Conservation (phyloP, 2,113 vertebrate species). For the Parus major region DNA sequence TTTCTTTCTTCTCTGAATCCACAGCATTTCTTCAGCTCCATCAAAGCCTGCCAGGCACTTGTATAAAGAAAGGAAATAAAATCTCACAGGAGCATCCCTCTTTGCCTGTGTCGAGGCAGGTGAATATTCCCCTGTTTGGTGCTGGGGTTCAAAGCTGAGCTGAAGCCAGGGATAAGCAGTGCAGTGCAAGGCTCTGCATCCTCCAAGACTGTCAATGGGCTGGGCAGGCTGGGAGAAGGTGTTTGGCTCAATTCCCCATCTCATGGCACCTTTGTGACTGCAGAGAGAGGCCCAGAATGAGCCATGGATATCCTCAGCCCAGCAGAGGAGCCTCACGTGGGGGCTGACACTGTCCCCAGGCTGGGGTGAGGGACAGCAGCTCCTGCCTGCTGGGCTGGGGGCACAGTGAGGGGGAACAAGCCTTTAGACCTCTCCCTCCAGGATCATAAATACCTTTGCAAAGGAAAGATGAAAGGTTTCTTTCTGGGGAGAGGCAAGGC, state of each 20-base stretch:
- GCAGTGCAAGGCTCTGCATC: background rate
- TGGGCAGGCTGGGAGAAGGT: background rate
- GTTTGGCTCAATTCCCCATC: background rate
- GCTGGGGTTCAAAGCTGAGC: background rate
- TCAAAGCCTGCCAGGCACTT: background rate
- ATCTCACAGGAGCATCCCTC: background rate
- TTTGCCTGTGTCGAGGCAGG: background rate
- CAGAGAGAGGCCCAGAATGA: background rate
- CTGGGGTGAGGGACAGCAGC: background rate
- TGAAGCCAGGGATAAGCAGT: background rate
- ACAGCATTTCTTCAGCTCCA: background rate
- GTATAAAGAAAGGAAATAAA: background rate
- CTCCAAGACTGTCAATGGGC: rapidly evolving
- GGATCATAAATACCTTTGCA: background rate
- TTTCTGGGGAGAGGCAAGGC: background rate
- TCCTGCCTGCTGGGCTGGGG: background rate
- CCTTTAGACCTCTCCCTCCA: background rate
- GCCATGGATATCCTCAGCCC: background rate
- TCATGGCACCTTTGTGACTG: rapidly evolving
- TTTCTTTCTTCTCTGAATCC: background rate
- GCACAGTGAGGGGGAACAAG: rapidly evolving
- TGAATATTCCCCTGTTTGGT: background rate
- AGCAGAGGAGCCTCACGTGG: background rate
- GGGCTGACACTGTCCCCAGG: background rate
- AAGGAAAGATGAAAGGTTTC: background rate